Evolutionary conservation across 2,888 invertebrate species (phyloP).

Genomic region (Drosophila mulleri): DNA sequence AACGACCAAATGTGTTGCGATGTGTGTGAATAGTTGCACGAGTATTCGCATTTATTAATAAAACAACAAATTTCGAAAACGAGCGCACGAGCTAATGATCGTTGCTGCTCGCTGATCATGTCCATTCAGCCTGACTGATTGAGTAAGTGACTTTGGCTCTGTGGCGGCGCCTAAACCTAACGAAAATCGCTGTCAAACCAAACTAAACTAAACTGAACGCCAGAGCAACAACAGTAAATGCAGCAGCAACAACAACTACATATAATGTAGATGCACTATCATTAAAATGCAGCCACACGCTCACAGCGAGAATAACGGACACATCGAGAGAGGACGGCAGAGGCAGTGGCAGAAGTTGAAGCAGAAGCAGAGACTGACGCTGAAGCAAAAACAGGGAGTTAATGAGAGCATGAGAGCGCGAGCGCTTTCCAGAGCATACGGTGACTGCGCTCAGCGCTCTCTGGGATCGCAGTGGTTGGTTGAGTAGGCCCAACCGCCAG

Average conservation of each 20-base stretch:
- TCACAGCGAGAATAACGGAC: conserved; percentile 6
- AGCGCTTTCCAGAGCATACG: conserved; percentile 44
- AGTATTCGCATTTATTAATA: conserved; percentile 23
- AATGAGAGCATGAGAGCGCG: conserved; percentile 27
- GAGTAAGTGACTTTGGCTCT: conserved; percentile 54
- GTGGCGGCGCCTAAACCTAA: conserved; percentile 59
- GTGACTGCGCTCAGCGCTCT: conserved; percentile 17
- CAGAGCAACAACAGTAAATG: neutral
- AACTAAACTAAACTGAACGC: conserved; percentile 33
- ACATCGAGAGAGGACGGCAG: conserved; percentile 1
- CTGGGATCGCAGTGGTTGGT: conserved; percentile 12
- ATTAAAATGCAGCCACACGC: conserved; percentile 45
- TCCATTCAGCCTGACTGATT: conserved; percentile 59
- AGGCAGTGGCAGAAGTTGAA: neutral
- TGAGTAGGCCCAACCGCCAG: conserved; percentile 34
- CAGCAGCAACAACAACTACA: conserved; percentile 2
- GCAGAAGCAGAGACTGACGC: neutral
- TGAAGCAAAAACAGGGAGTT: neutral
- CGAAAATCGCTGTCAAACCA: conserved; percentile 38
- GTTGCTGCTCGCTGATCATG: conserved; percentile 57
- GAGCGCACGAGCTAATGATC: conserved; percentile 51
- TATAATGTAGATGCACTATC: conserved; percentile 40
- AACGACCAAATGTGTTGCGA: conserved; percentile 1
- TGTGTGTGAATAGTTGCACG: neutral
- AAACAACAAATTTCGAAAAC: conserved; percentile 21